Percentiles rank a stretch among this genome's conserved stretches.
Evolutionary conservation across 2,888 invertebrate genomes (phyloP).

Genomic region (Drosophila conformis): DNA sequence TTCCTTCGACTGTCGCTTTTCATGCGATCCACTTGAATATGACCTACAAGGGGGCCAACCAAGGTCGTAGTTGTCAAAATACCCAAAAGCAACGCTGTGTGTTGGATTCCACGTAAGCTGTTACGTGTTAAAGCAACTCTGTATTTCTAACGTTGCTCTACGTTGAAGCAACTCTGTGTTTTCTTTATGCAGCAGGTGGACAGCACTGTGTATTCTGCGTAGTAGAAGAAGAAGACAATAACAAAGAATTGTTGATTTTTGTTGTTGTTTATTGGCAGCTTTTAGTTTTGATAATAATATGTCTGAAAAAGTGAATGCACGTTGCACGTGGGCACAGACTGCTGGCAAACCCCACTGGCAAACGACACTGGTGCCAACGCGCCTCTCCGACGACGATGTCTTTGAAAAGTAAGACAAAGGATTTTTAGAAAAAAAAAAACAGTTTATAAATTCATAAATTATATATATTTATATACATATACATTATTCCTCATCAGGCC

Average conservation of each 20-base stretch:
- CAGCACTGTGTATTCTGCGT: neutral
- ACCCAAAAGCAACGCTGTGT: slow-evolving; percentile 29
- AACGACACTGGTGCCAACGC: slow-evolving; percentile 61
- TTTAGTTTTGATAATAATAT: slow-evolving; percentile 18
- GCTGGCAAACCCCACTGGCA: slow-evolving; percentile 70
- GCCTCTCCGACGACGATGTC: slow-evolving; percentile 70
- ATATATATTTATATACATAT: neutral
- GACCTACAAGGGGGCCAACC: slow-evolving; percentile 73
- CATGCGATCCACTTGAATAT: slow-evolving; percentile 50
- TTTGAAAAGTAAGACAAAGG: slow-evolving; percentile 80
- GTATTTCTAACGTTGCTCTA: slow-evolving; percentile 18
- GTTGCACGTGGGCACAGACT: slow-evolving; percentile 75
- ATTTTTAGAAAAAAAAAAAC: slow-evolving; percentile 42
- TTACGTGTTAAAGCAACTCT: slow-evolving; percentile 35
- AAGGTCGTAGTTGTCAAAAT: slow-evolving; percentile 70
- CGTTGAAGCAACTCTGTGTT: slow-evolving; percentile 32
- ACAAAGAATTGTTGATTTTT: slow-evolving; percentile 36
- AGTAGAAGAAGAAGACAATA: slow-evolving; percentile 41
- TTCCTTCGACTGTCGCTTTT: slow-evolving; percentile 65
- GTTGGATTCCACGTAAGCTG: slow-evolving; percentile 14
- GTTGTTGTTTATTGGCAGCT: neutral
- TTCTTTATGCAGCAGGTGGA: slow-evolving; percentile 37
- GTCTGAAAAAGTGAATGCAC: slow-evolving; percentile 53
- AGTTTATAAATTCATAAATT: slow-evolving; percentile 40
- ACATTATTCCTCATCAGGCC: slow-evolving; percentile 62